Evolutionary conservation across 2,888 invertebrate species (phyloP).

Genomic region (Philonicus albiceps): DNA sequence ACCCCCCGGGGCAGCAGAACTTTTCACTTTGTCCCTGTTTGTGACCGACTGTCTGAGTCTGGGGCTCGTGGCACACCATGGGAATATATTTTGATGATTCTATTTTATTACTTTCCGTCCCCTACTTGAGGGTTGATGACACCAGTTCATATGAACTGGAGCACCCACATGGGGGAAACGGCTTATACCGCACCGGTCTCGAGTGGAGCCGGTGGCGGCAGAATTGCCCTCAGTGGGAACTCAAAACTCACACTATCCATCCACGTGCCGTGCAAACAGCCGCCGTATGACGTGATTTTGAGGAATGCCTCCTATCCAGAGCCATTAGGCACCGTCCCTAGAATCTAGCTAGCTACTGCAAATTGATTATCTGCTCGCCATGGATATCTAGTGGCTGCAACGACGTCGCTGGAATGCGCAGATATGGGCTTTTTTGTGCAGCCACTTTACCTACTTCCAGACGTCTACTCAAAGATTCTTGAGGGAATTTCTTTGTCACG

Average conservation of each 20-base stretch:
- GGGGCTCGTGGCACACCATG: not conserved
- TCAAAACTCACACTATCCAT: not conserved
- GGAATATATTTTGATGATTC: not conserved
- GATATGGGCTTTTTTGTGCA: not conserved
- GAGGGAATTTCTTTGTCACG: not conserved
- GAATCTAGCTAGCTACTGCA: not conserved
- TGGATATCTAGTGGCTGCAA: not conserved
- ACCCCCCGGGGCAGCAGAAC: not conserved
- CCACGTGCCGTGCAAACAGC: not conserved
- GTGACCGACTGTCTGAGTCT: not conserved
- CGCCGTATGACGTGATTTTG: not conserved
- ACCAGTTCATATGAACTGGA: not conserved
- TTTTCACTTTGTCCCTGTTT: not conserved
- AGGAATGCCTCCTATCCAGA: not conserved
- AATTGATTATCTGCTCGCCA: not conserved
- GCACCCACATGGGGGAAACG: not conserved
- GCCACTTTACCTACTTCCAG: not conserved
- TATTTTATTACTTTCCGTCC: not conserved
- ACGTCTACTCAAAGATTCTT: not conserved
- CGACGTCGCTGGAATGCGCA: not conserved
- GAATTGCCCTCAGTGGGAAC: not conserved
- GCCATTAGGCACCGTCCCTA: not conserved
- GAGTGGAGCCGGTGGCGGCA: not conserved
- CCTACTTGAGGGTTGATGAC: not conserved
- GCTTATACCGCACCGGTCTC: not conserved